These are phyloP conservation scores for Andrena minutula DNA, from an alignment of 2,888 invertebrate genomes.

Conservation along the genomic window DNA sequence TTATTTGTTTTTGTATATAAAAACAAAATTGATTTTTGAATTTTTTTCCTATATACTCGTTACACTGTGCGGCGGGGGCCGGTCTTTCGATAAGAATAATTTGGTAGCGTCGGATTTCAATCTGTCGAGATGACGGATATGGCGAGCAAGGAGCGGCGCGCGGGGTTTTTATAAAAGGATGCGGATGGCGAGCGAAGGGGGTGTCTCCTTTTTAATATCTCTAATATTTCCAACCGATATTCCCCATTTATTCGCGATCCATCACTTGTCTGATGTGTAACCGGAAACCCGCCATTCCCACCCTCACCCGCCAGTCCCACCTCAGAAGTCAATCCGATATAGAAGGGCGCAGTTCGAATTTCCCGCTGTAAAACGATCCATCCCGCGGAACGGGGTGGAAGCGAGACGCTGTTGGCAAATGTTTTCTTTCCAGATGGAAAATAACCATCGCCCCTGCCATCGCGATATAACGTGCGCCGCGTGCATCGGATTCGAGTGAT, in stretches of 20 bases:
- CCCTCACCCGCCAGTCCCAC: constrained; percentile 17
- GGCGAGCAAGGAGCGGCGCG: constrained; percentile 9
- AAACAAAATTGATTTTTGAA: too few species aligned
- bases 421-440: constrained; percentile 64
- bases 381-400: constrained; percentile 40
- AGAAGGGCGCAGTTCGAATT: constrained; percentile 62
- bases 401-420: constrained; percentile 51
- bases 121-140: constrained; percentile 75
- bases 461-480: constrained; percentile 11
- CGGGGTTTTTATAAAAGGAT: constrained; percentile 43
- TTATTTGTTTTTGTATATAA: too few species aligned
- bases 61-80: constrained; percentile 18
- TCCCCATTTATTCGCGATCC: constrained; percentile 78
- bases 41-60: too few species aligned
- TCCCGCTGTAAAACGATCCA: constrained; percentile 63
- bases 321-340: constrained; percentile 68
- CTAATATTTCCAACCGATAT: constrained; percentile 79
- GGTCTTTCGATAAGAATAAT: constrained; percentile 68
- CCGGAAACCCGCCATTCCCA: constrained; percentile 65
- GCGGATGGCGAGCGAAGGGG: constrained; percentile 53
- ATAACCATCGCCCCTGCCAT: constrained; percentile 33
- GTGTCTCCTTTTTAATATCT: constrained; percentile 78
- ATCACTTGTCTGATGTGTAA: constrained; percentile 78
- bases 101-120: constrained; percentile 70
- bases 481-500: background rate